Percentiles rank a stretch among this genome's conserved stretches.
These are phyloP conservation scores for Drosophila willistoni DNA, from an alignment of 1,140 invertebrate species.

Conservation along the genomic window DNA sequence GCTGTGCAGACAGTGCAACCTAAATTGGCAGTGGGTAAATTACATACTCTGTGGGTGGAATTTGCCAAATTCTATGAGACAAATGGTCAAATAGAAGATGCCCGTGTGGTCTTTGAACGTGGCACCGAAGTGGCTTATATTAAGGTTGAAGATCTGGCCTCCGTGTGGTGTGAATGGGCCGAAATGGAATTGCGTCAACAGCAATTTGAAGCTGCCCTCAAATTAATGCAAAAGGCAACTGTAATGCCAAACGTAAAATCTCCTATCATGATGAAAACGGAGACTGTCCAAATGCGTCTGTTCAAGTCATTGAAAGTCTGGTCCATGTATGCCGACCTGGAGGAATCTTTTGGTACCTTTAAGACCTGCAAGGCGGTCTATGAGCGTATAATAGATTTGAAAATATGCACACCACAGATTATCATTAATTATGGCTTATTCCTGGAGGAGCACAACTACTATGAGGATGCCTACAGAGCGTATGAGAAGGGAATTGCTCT, in stretches of 20 bases:
- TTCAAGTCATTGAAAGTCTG: constrained; percentile 99
- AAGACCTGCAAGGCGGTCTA: constrained; percentile 99
- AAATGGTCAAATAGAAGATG: constrained; percentile 96
- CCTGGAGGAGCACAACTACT: constrained; percentile 99
- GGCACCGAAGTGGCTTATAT: constrained; percentile 95
- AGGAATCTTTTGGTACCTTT: constrained; percentile 99
- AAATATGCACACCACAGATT: constrained; percentile 99
- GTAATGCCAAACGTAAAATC: constrained; percentile 94
- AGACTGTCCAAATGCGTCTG: constrained; percentile 97
- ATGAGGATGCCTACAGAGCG: constrained; percentile 99
- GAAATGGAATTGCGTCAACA: constrained; percentile 98
- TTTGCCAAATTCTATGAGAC: constrained; percentile 99
- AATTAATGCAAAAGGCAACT: constrained; percentile 96
- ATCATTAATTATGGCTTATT: constrained; percentile 99
- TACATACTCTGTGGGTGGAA: constrained; percentile 96
- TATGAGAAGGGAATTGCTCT: constrained; percentile 99
- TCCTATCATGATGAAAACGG: constrained; percentile 97
- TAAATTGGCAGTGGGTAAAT: constrained; percentile 97
- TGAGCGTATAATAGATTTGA: constrained; percentile 98
- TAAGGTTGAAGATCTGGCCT: constrained; percentile 98
- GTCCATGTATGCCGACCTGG: constrained; percentile 99
- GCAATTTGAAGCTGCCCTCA: constrained; percentile 95
- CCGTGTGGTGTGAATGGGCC: constrained; percentile 99
- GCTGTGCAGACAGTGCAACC: constrained; percentile 99
- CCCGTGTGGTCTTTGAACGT: constrained; percentile 97